Evolutionary conservation across 2,797 vertebrate genomes (phyloP).

Genomic region (Coregonus suidteri): DNA sequence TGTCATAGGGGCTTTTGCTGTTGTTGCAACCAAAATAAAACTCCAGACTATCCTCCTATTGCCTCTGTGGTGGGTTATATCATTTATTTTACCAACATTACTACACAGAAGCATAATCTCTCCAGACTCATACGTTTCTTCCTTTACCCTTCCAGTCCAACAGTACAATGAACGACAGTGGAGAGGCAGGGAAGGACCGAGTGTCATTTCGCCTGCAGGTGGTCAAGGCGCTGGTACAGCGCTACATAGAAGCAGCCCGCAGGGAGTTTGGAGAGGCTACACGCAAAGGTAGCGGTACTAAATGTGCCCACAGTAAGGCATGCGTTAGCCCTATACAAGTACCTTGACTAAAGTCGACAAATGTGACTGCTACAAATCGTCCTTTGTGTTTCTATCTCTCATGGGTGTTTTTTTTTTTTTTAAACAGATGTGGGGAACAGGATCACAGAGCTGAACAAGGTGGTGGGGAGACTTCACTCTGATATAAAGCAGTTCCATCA

Average conservation of each 20-base stretch:
- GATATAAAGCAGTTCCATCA: constrained; percentile 79
- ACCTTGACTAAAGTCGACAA: background rate
- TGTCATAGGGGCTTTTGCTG: background rate
- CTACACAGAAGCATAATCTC: background rate
- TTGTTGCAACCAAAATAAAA: background rate
- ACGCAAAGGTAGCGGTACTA: constrained; percentile 79
- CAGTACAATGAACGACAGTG: constrained; percentile 10
- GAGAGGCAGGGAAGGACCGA: constrained; percentile 46
- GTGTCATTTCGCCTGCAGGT: constrained; percentile 82
- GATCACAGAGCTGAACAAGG: constrained; percentile 86
- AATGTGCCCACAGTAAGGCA: background rate
- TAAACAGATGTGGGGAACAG: constrained; percentile 84
- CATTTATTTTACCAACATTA: background rate
- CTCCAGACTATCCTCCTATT: constrained; percentile 74
- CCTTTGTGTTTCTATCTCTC: background rate
- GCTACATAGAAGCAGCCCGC: constrained; percentile 85
- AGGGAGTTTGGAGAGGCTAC: constrained; percentile 86
- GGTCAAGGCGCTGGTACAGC: constrained; percentile 84
- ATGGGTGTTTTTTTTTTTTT: background rate
- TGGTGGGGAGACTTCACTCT: constrained; percentile 74
- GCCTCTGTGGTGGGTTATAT: constrained; percentile 52
- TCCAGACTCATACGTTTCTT: background rate
- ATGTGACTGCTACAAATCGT: background rate
- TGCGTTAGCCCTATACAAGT: background rate
- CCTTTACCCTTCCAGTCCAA: constrained; percentile 40